A percentile compares a stretch with the other conserved stretches of the same genome.
phyloP scores from a whole-genome alignment of 2,113 vertebrate species.

The Oceanodroma tethys region DNA sequence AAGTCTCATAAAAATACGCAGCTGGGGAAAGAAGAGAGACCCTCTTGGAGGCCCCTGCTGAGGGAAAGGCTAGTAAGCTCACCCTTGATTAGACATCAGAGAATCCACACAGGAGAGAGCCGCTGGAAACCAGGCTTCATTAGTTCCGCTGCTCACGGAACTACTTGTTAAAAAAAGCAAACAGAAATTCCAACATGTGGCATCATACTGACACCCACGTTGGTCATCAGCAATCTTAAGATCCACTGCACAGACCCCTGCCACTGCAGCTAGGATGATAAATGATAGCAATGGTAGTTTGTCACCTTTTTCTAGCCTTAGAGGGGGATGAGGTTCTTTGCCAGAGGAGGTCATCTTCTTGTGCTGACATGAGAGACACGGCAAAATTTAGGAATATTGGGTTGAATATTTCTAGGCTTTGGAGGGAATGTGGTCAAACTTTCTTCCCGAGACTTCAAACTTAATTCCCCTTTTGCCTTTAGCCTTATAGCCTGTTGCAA shows the following conservation, averaged over 20 bases:
- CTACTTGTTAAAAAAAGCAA: conserved; percentile 59
- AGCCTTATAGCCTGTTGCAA: neutral
- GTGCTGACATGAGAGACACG: neutral
- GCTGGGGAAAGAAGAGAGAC: conserved; percentile 29
- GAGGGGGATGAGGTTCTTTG: conserved; percentile 7
- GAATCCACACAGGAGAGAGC: conserved; percentile 65
- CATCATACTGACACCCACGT: conserved; percentile 18
- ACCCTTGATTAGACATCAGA: conserved; percentile 67
- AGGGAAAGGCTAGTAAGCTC: conserved; percentile 56
- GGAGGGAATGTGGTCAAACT: conserved; percentile 44
- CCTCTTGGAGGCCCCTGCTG: conserved; percentile 10
- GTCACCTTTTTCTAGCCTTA: neutral
- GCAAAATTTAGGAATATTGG: neutral
- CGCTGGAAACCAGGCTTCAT: conserved; percentile 63
- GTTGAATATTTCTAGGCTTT: conserved; percentile 33
- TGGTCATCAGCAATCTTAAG: conserved; percentile 51
- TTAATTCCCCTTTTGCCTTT: neutral
- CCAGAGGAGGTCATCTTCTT: neutral
- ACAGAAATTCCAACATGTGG: conserved; percentile 59
- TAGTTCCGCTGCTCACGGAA: conserved; percentile 63
- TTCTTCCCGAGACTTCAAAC: neutral
- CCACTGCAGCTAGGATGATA: neutral
- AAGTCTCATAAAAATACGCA: conserved; percentile 1
- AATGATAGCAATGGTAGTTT: neutral
- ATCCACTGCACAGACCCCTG: conserved; percentile 9